A percentile compares a stretch with the other conserved stretches of the same genome.
These are phyloP conservation scores for Dipodomys merriami DNA, from an alignment of 2,113 vertebrate genomes.

Conservation along the genomic window DNA sequence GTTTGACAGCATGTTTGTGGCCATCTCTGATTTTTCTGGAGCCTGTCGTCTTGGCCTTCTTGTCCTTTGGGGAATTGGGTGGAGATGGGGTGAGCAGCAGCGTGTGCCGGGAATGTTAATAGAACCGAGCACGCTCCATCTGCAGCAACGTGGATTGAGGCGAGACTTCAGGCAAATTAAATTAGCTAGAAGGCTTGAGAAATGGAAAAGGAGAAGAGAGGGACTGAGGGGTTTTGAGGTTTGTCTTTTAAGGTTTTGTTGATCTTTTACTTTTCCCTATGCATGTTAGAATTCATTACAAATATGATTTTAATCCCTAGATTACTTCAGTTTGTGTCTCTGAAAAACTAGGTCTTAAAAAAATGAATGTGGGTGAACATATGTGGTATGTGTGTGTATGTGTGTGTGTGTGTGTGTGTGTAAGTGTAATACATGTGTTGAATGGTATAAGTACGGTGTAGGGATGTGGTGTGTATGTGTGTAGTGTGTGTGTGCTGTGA, in stretches of 20 bases:
- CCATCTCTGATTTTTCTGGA: neutral
- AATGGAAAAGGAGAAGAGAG: neutral
- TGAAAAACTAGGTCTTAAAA: neutral
- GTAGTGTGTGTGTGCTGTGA: neutral
- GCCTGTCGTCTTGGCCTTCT: neutral
- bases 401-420: neutral
- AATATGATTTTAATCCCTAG: neutral
- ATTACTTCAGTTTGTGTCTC: neutral
- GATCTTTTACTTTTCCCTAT: neutral
- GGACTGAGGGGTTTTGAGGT: neutral
- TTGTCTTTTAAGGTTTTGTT: neutral
- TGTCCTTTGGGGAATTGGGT: neutral
- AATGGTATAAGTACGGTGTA: neutral
- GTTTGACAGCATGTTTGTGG: rapidly evolving
- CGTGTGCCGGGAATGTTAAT: neutral
- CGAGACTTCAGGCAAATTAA: neutral
- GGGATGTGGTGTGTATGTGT: neutral
- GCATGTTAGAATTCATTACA: neutral
- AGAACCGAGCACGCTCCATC: rapidly evolving
- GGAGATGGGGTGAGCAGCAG: neutral
- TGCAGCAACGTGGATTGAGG: neutral
- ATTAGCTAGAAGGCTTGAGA: neutral
- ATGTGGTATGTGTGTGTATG: neutral
- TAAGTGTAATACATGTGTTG: neutral
- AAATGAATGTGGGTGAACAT: neutral